Percentiles rank a stretch among this genome's conserved stretches.
phyloP scores from a whole-genome alignment of 2,113 vertebrate species.

The Trochalopteron elliotii region DNA sequence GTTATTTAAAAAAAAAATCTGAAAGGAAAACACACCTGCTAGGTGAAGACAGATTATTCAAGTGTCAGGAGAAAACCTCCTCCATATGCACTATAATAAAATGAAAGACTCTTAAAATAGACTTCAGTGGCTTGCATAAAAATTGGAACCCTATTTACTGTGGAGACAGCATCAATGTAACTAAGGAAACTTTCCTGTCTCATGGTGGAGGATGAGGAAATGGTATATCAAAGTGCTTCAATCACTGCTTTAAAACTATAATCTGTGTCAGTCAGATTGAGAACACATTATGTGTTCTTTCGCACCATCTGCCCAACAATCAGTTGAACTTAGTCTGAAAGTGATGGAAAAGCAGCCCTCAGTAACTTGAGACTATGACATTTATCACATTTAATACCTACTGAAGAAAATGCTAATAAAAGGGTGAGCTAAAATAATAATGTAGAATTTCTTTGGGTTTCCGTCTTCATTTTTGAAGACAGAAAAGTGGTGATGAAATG shows the following conservation, averaged over 20 bases:
- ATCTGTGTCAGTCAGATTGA: not conserved
- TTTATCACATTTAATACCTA: not conserved
- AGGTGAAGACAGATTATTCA: constrained; percentile 2
- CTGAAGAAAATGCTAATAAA: constrained; percentile 17
- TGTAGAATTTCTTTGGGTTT: not conserved
- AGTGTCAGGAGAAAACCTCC: constrained; percentile 18
- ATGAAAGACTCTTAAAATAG: constrained; percentile 37
- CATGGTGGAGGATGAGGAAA: not conserved
- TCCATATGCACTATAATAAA: constrained; percentile 15
- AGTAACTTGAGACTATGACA: not conserved
- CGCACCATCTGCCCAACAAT: not conserved
- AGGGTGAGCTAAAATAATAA: not conserved
- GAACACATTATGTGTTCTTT: not conserved
- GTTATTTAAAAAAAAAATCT: constrained; percentile 4
- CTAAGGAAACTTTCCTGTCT: not conserved
- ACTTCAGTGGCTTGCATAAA: constrained; percentile 6
- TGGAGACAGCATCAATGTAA: not conserved
- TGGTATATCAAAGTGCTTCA: not conserved
- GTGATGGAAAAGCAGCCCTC: constrained; percentile 1
- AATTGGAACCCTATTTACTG: not conserved
- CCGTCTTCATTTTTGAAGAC: not conserved
- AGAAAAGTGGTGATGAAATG: not conserved
- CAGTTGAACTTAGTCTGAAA: not conserved
- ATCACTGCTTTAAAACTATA: not conserved
- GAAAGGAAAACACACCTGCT: constrained; percentile 38